Percentiles rank a stretch among this genome's conserved stretches.
Conservation (phyloP, 2,888 invertebrate genomes). For the Gasteruption jaculator region DNA sequence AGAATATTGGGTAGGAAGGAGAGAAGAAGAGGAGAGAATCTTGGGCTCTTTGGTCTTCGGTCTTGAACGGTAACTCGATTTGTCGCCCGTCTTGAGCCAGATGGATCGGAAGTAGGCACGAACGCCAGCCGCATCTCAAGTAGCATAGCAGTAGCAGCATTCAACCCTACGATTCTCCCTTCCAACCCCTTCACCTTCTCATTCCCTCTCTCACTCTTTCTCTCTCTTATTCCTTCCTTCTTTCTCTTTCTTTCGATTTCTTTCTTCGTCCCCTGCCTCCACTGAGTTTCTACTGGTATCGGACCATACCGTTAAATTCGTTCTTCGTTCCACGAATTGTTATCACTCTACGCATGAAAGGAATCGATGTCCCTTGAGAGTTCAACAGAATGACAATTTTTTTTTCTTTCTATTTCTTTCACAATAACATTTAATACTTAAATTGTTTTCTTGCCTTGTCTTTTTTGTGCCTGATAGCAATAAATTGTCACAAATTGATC, state of each 20-base stretch:
- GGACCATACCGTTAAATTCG: too few species aligned
- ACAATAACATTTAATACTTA: too few species aligned
- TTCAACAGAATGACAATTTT: too few species aligned
- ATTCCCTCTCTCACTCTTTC: conserved; percentile 15
- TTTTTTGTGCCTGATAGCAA: too few species aligned
- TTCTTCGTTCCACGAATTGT: too few species aligned
- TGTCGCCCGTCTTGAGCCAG: conserved; percentile 46
- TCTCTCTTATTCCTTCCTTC: conserved; percentile 20
- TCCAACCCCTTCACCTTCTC: neutral
- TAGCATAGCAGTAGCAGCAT: conserved; percentile 24
- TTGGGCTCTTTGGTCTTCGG: conserved; percentile 40
- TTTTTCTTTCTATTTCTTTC: too few species aligned
- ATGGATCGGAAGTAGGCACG: conserved; percentile 46
- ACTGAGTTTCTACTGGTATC: conserved; percentile 20
- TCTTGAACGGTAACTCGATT: conserved; percentile 43
- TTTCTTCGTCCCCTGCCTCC: conserved; percentile 3
- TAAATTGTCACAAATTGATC: too few species aligned
- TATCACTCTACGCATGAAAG: too few species aligned
- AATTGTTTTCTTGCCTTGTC: too few species aligned
- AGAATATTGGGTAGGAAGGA: conserved; percentile 7
- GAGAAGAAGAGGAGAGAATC: conserved; percentile 9
- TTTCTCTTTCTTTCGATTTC: conserved; percentile 15
- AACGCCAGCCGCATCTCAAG: conserved; percentile 42
- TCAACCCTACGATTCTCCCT: conserved; percentile 2
- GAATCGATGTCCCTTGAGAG: too few species aligned